Evolutionary conservation across 2,797 vertebrate genomes (phyloP).

Genomic region (Gastrophryne carolinensis): DNA sequence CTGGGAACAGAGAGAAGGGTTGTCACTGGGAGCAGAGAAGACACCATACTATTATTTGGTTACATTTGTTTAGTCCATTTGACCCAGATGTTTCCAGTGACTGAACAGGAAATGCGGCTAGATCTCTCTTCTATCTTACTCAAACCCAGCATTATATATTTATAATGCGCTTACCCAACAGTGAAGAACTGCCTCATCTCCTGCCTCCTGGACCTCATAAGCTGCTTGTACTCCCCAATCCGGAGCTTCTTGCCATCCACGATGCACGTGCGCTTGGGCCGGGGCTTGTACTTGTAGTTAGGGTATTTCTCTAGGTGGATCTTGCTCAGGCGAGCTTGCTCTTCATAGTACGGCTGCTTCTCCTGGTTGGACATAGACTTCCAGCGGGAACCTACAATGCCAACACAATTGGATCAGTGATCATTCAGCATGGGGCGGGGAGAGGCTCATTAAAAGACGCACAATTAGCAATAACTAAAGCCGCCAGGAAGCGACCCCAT

Average conservation of each 20-base stretch:
- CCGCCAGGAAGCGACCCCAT: no score
- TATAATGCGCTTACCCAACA: constrained; percentile 80
- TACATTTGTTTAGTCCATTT: no score
- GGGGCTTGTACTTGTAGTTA: constrained; percentile 99
- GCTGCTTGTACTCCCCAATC: constrained; percentile 97
- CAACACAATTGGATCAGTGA: background rate
- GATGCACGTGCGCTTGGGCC: constrained; percentile 98
- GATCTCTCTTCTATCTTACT: no score
- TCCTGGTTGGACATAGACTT: constrained; percentile 98
- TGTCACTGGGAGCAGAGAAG: no score
- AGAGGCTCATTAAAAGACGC: no score
- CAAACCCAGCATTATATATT: no score
- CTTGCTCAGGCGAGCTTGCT: constrained; percentile 97
- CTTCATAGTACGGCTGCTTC: constrained; percentile 98
- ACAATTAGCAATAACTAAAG: no score
- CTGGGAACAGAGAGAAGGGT: no score
- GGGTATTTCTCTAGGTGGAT: constrained; percentile 98
- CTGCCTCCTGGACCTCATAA: constrained; percentile 97
- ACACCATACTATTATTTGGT: no score
- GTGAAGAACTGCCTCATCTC: constrained; percentile 99
- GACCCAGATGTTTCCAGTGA: no score
- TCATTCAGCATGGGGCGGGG: no score
- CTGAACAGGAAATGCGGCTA: no score
- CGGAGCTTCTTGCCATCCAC: constrained; percentile 97
- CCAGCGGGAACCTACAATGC: constrained; percentile 89